Percentiles rank a stretch among this genome's conserved stretches.
These are phyloP conservation scores for Drosophila emarginata DNA, from an alignment of 2,888 invertebrate species.

Conservation along the genomic window DNA sequence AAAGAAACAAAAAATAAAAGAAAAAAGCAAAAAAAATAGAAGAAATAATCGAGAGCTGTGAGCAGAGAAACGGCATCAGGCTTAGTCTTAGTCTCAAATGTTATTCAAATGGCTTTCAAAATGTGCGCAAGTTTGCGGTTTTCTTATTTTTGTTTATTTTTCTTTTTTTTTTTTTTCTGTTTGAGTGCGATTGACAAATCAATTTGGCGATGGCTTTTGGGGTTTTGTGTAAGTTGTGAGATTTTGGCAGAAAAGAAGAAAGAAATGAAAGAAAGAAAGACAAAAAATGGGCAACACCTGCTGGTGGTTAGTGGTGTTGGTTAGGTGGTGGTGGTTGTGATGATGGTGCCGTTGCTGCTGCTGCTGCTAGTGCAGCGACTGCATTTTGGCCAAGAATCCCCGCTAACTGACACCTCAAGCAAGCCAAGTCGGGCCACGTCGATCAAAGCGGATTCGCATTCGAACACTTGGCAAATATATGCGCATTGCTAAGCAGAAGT, in stretches of 20 bases:
- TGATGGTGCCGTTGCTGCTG: conserved; percentile 12
- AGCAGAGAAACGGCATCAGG: conserved; percentile 19
- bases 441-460: conserved; percentile 59
- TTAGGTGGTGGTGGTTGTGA: background rate
- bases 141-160: background rate
- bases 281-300: conserved; percentile 52
- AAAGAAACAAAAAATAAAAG: conserved; percentile 8
- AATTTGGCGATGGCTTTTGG: conserved; percentile 66
- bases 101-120: conserved; percentile 74
- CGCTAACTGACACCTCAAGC: conserved; percentile 59
- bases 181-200: conserved; percentile 67
- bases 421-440: conserved; percentile 56
- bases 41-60: conserved; percentile 23
- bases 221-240: conserved; percentile 49
- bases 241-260: conserved; percentile 41
- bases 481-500: conserved; percentile 59
- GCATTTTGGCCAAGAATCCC: conserved; percentile 46
- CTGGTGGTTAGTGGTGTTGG: conserved; percentile 43
- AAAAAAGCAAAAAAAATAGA: too few species aligned
- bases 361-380: conserved; percentile 30
- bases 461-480: conserved; percentile 72
- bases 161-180: conserved; percentile 8
- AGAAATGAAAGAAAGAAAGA: background rate
- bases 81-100: conserved; percentile 33
- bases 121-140: conserved; percentile 72